Evolutionary conservation across 2,797 vertebrate species (phyloP).

Genomic region (Zalophus californianus): DNA sequence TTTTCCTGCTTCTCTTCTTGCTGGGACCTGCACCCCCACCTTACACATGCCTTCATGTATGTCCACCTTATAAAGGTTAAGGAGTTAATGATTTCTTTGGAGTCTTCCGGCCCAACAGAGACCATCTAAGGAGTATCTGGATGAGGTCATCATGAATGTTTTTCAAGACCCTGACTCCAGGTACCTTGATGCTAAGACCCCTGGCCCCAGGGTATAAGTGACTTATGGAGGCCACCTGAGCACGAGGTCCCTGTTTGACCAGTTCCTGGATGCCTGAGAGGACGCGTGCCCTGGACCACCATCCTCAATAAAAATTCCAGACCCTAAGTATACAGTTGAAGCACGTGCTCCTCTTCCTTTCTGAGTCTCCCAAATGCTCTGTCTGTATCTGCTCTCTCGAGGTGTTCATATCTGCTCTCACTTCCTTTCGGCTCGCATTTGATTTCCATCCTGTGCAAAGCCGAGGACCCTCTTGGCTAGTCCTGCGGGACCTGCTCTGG

Average conservation of each 20-base stretch:
- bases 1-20: neutral
- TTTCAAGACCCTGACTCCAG: neutral
- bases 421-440: neutral
- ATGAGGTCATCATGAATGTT: neutral
- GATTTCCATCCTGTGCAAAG: neutral
- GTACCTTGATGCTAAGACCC: neutral
- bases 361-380: neutral
- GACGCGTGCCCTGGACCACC: neutral
- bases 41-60: neutral
- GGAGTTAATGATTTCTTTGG: neutral
- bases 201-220: neutral
- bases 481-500: neutral
- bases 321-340: neutral
- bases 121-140: neutral
- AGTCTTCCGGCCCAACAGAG: neutral
- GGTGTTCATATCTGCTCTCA: neutral
- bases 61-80: neutral
- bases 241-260: neutral
- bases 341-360: neutral
- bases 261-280: neutral
- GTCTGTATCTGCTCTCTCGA: neutral
- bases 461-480: neutral
- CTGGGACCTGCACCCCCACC: neutral
- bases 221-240: neutral
- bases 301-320: neutral